These are phyloP conservation scores for Melinopterus prodromus DNA, from an alignment of 2,888 invertebrate genomes.

Conservation along the genomic window DNA sequence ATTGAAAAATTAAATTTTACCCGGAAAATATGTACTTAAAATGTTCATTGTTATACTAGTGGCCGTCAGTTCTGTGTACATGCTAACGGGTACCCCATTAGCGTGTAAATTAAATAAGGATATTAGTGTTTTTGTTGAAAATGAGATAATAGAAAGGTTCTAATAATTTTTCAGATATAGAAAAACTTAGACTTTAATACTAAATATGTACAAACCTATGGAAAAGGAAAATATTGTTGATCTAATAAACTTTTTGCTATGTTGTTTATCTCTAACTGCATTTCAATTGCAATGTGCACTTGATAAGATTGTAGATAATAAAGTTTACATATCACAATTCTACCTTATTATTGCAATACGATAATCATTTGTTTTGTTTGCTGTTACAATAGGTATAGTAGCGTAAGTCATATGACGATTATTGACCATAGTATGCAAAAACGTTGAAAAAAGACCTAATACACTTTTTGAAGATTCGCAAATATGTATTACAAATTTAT, in stretches of 20 bases:
- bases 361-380: not conserved
- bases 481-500: too few relatives aligned
- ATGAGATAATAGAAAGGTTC: too few relatives aligned
- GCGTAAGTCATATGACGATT: not conserved
- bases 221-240: not conserved
- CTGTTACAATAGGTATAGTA: not conserved
- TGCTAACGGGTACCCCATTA: not conserved
- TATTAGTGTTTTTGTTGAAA: too few relatives aligned
- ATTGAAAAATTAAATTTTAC: not conserved
- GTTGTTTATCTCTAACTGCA: not conserved
- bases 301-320: not conserved
- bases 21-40: not conserved
- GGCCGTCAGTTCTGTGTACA: not conserved
- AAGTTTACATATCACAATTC: not conserved
- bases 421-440: too few relatives aligned
- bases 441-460: too few relatives aligned
- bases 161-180: too few relatives aligned
- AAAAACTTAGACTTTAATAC: too few relatives aligned
- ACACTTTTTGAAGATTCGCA: too few relatives aligned
- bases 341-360: not conserved
- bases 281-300: not conserved
- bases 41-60: not conserved
- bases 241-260: not conserved
- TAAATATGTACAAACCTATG: not conserved
- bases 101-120: too few relatives aligned